Evolutionary conservation across 2,797 vertebrate genomes (phyloP).

Genomic region (Eidolon dupreanum): DNA sequence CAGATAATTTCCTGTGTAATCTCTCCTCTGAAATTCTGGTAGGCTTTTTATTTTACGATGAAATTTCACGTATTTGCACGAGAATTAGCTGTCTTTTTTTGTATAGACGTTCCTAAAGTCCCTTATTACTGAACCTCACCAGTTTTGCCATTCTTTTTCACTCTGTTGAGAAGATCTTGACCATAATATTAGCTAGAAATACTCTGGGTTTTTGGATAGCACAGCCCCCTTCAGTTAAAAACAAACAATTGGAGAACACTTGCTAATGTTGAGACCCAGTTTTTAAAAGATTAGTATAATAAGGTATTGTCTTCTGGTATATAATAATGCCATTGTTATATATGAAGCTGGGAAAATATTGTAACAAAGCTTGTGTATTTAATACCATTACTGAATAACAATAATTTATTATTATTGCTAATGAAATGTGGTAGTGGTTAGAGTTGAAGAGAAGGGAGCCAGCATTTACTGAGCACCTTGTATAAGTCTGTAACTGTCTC

Average conservation of each 20-base stretch:
- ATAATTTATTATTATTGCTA: conserved; percentile 3
- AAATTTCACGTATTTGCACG: not conserved
- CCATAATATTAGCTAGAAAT: conserved; percentile 23
- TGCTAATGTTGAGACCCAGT: not conserved
- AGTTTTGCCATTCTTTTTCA: not conserved
- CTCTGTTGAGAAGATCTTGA: not conserved
- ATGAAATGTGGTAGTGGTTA: not conserved
- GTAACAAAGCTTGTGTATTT: not conserved
- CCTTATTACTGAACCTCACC: not conserved
- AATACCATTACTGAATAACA: not conserved
- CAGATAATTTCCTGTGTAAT: not conserved
- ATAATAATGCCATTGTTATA: conserved; percentile 26
- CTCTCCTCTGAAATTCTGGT: not conserved
- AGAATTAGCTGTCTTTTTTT: not conserved
- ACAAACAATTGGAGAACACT: not conserved
- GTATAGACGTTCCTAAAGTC: not conserved
- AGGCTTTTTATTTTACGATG: not conserved
- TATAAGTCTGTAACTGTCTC: not conserved
- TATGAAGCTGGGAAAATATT: conserved; percentile 9
- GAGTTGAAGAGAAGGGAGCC: not conserved
- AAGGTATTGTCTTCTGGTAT: not conserved
- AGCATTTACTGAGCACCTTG: not conserved
- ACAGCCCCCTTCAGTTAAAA: not conserved
- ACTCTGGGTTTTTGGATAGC: not conserved
- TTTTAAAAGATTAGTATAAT: conserved; percentile 40